A percentile compares a stretch with the other conserved stretches of the same genome.
These are phyloP conservation scores for Achatina immaculata DNA, from an alignment of 1,140 invertebrate species.

Conservation along the genomic window DNA sequence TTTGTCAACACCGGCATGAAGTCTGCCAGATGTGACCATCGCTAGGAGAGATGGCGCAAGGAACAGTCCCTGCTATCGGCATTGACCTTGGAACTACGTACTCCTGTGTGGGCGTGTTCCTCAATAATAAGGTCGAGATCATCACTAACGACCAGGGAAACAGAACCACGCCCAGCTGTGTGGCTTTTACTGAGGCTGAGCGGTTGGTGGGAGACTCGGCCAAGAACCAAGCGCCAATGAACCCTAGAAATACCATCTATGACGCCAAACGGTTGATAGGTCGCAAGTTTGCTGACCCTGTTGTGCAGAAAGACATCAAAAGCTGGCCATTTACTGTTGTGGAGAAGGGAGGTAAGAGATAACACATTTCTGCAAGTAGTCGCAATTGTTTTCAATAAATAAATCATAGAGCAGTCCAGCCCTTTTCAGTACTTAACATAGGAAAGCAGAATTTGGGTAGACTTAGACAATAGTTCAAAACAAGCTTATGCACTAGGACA, in stretches of 20 bases:
- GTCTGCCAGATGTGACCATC: too few relatives aligned
- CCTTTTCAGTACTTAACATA: too few relatives aligned
- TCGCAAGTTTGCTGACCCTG: slow-evolving; percentile 32
- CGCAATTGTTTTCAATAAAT: not conserved
- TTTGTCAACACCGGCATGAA: too few relatives aligned
- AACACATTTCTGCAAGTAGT: not conserved
- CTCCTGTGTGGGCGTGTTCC: slow-evolving; percentile 74
- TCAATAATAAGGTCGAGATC: slow-evolving; percentile 92
- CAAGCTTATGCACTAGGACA: too few relatives aligned
- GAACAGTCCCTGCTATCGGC: slow-evolving; percentile 67
- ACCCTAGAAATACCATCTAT: slow-evolving; percentile 42
- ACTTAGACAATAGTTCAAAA: too few relatives aligned
- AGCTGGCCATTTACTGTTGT: slow-evolving; percentile 86
- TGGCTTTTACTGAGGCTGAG: slow-evolving; percentile 42
- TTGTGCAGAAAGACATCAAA: slow-evolving; percentile 81
- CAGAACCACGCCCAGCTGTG: too few relatives aligned
- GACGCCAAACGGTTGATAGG: slow-evolving; percentile 45
- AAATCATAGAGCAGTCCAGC: too few relatives aligned
- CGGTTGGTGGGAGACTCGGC: slow-evolving; percentile 40
- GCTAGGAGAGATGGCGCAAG: too few relatives aligned
- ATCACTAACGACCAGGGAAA: slow-evolving; percentile 89
- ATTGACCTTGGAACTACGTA: too few relatives aligned
- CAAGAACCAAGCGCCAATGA: slow-evolving; percentile 42
- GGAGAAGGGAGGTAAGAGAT: slow-evolving; percentile 45
- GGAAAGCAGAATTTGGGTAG: too few relatives aligned